Conservation (phyloP, 2,888 invertebrate genomes). For the Apotomis turbidana region DNA sequence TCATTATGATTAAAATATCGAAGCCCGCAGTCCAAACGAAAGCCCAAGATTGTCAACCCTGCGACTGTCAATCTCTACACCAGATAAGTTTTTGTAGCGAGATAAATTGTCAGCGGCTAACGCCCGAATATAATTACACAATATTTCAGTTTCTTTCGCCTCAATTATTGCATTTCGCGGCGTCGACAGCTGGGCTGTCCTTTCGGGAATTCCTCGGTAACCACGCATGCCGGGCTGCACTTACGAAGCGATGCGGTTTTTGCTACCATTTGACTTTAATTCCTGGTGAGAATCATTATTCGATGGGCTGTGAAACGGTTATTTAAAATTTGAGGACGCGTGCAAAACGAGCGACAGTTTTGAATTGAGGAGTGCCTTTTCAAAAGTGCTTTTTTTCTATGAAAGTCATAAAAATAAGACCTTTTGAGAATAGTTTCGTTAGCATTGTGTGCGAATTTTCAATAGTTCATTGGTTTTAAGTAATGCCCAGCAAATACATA, state of each 20-base stretch:
- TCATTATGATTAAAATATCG: conserved; percentile 7
- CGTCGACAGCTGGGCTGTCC: conserved; percentile 58
- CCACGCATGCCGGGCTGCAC: conserved; percentile 55
- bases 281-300: conserved; percentile 47
- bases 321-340: conserved; percentile 8
- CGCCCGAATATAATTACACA: conserved; percentile 72
- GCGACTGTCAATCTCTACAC: conserved; percentile 60
- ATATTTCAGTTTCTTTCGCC: conserved; percentile 73
- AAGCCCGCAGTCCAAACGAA: conserved; percentile 43
- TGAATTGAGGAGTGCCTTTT: no score
- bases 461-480: no score
- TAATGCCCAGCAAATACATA: no score
- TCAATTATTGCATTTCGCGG: conserved; percentile 75
- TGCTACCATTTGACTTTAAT: conserved; percentile 48
- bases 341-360: neutral
- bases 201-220: conserved; percentile 70
- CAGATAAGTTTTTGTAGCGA: conserved; percentile 58
- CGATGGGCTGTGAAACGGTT: conserved; percentile 42
- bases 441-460: no score
- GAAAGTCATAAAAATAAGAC: no score
- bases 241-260: conserved; percentile 45
- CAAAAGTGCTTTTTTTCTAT: no score
- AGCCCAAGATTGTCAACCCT: conserved; percentile 48
- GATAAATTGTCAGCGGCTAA: conserved; percentile 60
- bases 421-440: no score